Base-by-base conservation (phyloP, 2,888 invertebrate genomes). In the Dynastes maya region DNA sequence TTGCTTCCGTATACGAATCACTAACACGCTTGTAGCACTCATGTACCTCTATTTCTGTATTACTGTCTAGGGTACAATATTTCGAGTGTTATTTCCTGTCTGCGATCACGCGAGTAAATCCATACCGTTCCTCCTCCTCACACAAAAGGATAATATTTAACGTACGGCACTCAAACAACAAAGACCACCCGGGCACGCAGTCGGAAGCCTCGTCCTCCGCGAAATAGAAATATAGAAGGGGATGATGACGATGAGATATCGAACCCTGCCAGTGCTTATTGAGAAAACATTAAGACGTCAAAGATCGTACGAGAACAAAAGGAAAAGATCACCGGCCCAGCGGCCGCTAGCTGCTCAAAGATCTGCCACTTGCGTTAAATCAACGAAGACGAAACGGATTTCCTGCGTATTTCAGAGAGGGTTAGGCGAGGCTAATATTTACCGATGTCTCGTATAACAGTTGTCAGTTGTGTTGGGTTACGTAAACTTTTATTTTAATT, bases 241-340 rank as follows among this genome's bases (percentile, higher is more conserved):
- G 61, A 16, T 11, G 22, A 29, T 5, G 27, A 16, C 9, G 11
- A 16, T 61, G 29, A 3, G 8, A 16, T 11, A 11, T 11, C 27
- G 22, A 61, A 22, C 22, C 6, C 53, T 22, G 45, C 8, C 45
- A 45, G 74, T 74, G 74, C 61, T 74, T 74, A 74, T 74, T 74
- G 40, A 74, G 74, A 74, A 74, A 74, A 74, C 74, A 74, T 61
- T 40, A 45, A 58, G 74, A 74, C 40, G 74, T 74, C 74, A 45
- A 61, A 68, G 74, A 37, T 61, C 32, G 61, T 61, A 53, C 67
- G 74, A 74, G 0, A n/a, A 74, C 74, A 61, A 74, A 74, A 74
- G 74, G 45, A 40, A 27, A 16, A 37, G 53, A 53, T 16, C 53
- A n/a, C n/a, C 6, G n/a, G 16, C 53, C n/a, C n/a, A 53, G 53